phyloP scores from a whole-genome alignment of 2,113 vertebrate genomes.

The Alethe diademata region DNA sequence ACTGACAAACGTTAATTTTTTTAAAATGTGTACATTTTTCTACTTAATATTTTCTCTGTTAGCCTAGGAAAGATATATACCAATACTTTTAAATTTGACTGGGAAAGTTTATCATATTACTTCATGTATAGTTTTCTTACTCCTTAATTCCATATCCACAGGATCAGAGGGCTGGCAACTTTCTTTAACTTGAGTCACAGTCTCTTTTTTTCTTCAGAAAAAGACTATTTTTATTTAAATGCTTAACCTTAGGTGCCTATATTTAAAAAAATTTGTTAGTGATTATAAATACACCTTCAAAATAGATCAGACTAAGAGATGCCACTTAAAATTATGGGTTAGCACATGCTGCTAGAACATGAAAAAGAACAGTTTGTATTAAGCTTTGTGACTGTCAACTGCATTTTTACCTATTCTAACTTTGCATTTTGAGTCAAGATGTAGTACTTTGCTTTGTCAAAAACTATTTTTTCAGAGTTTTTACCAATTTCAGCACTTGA shows the following conservation, averaged over 20 bases:
- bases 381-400: background rate
- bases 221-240: background rate
- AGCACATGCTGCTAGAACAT: background rate
- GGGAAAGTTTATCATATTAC: background rate
- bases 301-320: background rate
- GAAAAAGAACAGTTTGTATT: background rate
- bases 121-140: background rate
- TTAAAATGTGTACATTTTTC: background rate
- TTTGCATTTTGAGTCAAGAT: background rate
- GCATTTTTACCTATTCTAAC: background rate
- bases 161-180: background rate
- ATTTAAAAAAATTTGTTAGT: background rate
- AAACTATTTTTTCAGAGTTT: background rate
- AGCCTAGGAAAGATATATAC: background rate
- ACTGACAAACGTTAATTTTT: background rate
- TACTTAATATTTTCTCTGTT: background rate
- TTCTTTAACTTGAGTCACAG: background rate
- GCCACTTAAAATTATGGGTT: background rate
- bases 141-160: background rate
- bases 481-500: background rate
- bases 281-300: background rate
- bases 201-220: background rate
- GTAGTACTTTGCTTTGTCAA: background rate
- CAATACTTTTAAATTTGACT: background rate
- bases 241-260: background rate